Conservation (phyloP, 2,113 vertebrate genomes). For the Motacilla tschutschensis region DNA sequence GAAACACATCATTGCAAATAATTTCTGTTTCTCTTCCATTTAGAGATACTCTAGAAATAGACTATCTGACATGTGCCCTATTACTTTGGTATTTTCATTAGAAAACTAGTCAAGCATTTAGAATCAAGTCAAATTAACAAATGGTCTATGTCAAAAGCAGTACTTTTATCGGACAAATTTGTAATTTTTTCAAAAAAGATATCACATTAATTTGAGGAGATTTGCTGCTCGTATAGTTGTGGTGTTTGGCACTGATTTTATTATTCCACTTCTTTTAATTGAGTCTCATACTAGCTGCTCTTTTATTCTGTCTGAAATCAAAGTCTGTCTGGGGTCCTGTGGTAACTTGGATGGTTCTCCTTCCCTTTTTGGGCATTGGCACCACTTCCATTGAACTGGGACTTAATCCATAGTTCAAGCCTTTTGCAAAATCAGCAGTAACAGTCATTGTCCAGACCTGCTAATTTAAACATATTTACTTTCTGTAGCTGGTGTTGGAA, state of each 20-base stretch:
- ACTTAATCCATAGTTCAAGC: neutral
- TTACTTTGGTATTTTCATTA: neutral
- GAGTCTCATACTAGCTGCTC: neutral
- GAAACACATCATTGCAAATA: neutral
- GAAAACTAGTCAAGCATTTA: neutral
- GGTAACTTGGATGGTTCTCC: neutral
- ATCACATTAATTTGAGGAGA: neutral
- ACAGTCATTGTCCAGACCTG: conserved; percentile 20
- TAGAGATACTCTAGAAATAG: neutral
- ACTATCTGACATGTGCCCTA: neutral
- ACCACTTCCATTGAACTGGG: neutral
- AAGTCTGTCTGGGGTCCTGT: conserved; percentile 28
- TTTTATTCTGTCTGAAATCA: conserved; percentile 29
- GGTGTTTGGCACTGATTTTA: neutral
- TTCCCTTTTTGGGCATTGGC: conserved; percentile 11
- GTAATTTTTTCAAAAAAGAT: neutral
- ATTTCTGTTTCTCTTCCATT: neutral
- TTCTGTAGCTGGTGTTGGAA: conserved; percentile 7
- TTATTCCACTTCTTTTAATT: conserved; percentile 21
- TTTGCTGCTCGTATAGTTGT: neutral
- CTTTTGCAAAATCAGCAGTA: conserved; percentile 7
- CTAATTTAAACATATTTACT: conserved; percentile 34
- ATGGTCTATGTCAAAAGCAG: neutral
- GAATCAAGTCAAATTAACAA: neutral
- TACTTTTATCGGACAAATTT: neutral